These are phyloP conservation scores for Rutpela maculata DNA, from an alignment of 2,888 invertebrate genomes.

Conservation along the genomic window DNA sequence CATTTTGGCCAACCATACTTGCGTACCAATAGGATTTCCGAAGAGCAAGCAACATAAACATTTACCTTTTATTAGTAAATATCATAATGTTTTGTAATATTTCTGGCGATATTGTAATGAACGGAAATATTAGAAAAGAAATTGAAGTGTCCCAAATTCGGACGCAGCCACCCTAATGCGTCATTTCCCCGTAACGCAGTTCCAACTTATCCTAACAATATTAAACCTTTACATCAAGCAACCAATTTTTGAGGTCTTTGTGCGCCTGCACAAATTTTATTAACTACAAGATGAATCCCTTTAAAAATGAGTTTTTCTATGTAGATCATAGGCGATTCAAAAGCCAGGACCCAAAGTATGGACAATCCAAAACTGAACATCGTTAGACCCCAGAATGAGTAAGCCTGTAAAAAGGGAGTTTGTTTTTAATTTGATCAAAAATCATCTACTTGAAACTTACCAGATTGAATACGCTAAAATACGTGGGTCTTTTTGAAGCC, in stretches of 20 bases:
- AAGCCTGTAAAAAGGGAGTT: conserved; percentile 60
- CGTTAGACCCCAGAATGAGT: conserved; percentile 72
- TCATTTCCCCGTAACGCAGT: too few relatives aligned
- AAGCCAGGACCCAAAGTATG: conserved; percentile 70
- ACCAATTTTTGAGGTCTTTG: neutral
- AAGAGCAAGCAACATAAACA: too few relatives aligned
- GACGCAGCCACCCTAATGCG: too few relatives aligned
- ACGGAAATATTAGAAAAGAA: too few relatives aligned
- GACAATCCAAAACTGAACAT: conserved; percentile 69
- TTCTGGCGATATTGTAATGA: too few relatives aligned
- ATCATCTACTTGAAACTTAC: neutral
- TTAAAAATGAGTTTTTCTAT: conserved; percentile 66
- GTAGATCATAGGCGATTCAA: conserved; percentile 72
- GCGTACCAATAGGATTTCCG: too few relatives aligned
- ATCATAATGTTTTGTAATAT: too few relatives aligned
- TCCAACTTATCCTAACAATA: too few relatives aligned
- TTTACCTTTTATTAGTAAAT: too few relatives aligned
- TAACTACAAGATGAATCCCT: neutral
- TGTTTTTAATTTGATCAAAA: neutral
- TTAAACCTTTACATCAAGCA: neutral
- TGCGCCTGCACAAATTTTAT: neutral
- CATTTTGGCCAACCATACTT: too few relatives aligned
- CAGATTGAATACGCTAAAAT: neutral
- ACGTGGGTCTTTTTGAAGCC: neutral
- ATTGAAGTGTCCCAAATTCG: too few relatives aligned